A percentile compares a stretch with the other conserved stretches of the same genome.
phyloP scores from a whole-genome alignment of 2,888 invertebrate species.

The Pyrgus malvae region DNA sequence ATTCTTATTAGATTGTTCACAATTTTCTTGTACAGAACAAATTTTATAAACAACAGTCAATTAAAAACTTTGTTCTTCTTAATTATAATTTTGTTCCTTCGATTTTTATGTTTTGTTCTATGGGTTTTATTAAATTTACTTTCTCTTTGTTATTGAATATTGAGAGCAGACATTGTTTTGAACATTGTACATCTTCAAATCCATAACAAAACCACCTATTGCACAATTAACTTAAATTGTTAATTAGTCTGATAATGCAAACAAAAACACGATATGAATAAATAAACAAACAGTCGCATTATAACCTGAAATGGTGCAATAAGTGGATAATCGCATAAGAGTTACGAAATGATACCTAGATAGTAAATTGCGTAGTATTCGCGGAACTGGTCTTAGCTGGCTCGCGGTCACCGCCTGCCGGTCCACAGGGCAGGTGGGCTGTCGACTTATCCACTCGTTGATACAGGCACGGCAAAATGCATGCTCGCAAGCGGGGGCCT shows the following conservation, averaged over 20 bases:
- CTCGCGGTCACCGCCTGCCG: slow-evolving; percentile 94
- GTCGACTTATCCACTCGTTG: slow-evolving; percentile 96
- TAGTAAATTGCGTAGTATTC: slow-evolving; percentile 95
- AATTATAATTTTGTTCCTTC: not conserved
- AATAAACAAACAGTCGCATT: slow-evolving; percentile 18
- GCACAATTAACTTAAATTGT: no score
- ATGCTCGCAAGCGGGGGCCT: slow-evolving; percentile 98
- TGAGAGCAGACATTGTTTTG: no score
- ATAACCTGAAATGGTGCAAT: slow-evolving; percentile 28
- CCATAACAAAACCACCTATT: no score
- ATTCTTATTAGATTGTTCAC: no score
- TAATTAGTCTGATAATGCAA: not conserved
- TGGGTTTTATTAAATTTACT: no score
- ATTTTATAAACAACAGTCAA: no score
- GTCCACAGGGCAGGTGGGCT: slow-evolving; percentile 97
- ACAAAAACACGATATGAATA: slow-evolving; percentile 17
- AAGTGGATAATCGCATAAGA: slow-evolving; percentile 29
- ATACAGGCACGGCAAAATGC: slow-evolving; percentile 97
- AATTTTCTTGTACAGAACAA: no score
- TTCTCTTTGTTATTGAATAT: no score
- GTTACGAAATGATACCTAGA: slow-evolving; percentile 81
- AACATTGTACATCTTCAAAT: no score
- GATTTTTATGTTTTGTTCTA: no score
- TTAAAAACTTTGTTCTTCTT: no score
- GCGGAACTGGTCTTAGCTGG: slow-evolving; percentile 94